These are phyloP conservation scores for Drosophila macrospina DNA, from an alignment of 2,888 invertebrate species.

Conservation along the genomic window DNA sequence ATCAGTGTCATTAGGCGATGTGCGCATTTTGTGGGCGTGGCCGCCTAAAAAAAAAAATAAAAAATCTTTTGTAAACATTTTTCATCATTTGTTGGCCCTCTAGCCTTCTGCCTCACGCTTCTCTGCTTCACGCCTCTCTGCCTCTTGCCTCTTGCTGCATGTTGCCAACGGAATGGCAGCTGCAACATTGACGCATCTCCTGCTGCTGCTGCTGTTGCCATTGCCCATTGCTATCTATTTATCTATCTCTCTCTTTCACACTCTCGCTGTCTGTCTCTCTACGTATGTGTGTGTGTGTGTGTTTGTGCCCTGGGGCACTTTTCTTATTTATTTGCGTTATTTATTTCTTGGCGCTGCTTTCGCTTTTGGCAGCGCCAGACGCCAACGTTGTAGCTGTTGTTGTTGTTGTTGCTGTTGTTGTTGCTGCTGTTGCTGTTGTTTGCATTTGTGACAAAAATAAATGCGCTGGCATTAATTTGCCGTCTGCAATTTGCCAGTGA, in stretches of 20 bases:
- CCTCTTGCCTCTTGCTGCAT: slow-evolving; percentile 10
- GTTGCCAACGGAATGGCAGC: slow-evolving; percentile 41
- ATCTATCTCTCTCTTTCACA: slow-evolving; percentile 47
- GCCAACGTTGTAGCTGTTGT: slow-evolving; percentile 44
- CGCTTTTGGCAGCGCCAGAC: slow-evolving; percentile 79
- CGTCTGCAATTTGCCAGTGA: slow-evolving; percentile 78
- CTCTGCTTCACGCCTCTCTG: too few relatives aligned
- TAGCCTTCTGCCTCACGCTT: slow-evolving; percentile 10
- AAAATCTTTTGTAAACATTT: slow-evolving; percentile 51
- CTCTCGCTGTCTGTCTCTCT: slow-evolving; percentile 38
- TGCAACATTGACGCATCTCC: slow-evolving; percentile 50
- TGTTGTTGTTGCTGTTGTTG: slow-evolving; percentile 57
- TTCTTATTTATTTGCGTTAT: slow-evolving; percentile 80
- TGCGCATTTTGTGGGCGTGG: slow-evolving; percentile 49
- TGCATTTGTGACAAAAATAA: slow-evolving; percentile 79
- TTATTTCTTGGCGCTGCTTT: slow-evolving; percentile 79
- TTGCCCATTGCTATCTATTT: slow-evolving; percentile 5
- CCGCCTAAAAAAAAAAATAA: slow-evolving; percentile 13
- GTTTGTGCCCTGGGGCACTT: slow-evolving; percentile 71
- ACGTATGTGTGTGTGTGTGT: slow-evolving; percentile 19
- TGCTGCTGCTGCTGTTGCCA: slow-evolving; percentile 8
- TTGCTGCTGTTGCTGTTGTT: slow-evolving; percentile 70
- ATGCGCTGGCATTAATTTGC: slow-evolving; percentile 79
- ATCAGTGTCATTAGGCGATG: slow-evolving; percentile 62
- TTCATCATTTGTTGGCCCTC: slow-evolving; percentile 63